phyloP scores from a whole-genome alignment of 2,888 invertebrate genomes.

The Dyspetes luteomarginatus region DNA sequence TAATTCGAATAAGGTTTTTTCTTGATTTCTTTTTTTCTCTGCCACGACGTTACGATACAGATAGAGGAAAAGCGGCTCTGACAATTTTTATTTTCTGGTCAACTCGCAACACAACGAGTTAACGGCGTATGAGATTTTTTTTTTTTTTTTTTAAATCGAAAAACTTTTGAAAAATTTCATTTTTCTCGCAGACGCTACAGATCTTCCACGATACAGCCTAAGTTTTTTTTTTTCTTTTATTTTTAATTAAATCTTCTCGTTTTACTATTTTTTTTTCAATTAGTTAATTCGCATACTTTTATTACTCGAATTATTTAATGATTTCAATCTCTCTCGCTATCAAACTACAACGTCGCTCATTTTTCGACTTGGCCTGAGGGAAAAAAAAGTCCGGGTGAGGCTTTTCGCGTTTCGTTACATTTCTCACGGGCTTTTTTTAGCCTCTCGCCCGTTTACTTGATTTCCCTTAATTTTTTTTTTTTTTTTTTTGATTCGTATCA shows the following conservation, averaged over 20 bases:
- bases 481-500: slow-evolving; percentile 79
- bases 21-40: slow-evolving; percentile 21
- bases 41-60: slow-evolving; percentile 1
- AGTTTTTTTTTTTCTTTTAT: slow-evolving; percentile 35
- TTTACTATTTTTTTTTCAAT: slow-evolving; percentile 23
- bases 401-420: slow-evolving; percentile 63
- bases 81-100: slow-evolving; percentile 15
- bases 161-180: slow-evolving; percentile 44
- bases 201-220: slow-evolving; percentile 77
- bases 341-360: slow-evolving; percentile 68
- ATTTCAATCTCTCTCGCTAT: slow-evolving; percentile 67
- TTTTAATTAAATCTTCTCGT: slow-evolving; percentile 21
- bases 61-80: neutral
- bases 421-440: slow-evolving; percentile 33
- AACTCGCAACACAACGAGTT: slow-evolving; percentile 16
- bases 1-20: slow-evolving; percentile 64
- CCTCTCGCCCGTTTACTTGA: slow-evolving; percentile 10
- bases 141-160: no score
- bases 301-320: slow-evolving; percentile 62
- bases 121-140: slow-evolving; percentile 35
- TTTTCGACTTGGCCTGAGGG: slow-evolving; percentile 67
- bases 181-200: slow-evolving; percentile 75
- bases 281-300: slow-evolving; percentile 8
- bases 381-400: slow-evolving; percentile 67
- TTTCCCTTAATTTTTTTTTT: slow-evolving; percentile 34